These are phyloP conservation scores for Thaumetopoea pityocampa DNA, from an alignment of 1,140 invertebrate genomes.

Conservation along the genomic window DNA sequence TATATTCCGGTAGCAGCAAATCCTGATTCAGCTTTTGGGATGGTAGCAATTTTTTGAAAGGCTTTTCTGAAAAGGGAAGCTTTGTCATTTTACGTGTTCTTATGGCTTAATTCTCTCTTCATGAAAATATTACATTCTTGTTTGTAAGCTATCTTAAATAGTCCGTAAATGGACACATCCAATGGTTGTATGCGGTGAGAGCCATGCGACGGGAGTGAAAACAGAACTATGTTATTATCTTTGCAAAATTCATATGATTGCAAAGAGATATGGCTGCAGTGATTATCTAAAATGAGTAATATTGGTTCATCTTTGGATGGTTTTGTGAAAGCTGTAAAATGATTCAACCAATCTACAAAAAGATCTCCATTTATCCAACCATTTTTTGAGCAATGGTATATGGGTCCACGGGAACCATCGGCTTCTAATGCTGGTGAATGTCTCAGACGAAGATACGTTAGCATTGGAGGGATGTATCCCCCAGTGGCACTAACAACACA, in stretches of 20 bases:
- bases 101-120: conserved; percentile 23
- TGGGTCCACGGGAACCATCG: conserved; percentile 7
- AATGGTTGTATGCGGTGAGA: conserved; percentile 65
- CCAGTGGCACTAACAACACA: conserved; percentile 30
- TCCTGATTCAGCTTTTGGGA: conserved; percentile 19
- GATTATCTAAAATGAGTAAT: conserved; percentile 39
- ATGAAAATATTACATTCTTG: conserved; percentile 30
- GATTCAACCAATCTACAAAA: conserved; percentile 36
- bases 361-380: conserved; percentile 38
- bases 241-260: conserved; percentile 37
- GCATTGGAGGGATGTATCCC: conserved; percentile 35
- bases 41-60: conserved; percentile 18
- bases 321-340: conserved; percentile 31
- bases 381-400: conserved; percentile 23
- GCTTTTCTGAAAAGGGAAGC: conserved; percentile 25
- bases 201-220: conserved; percentile 11
- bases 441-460: conserved; percentile 41
- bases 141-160: conserved; percentile 57
- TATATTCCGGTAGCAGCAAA: conserved; percentile 22
- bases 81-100: conserved; percentile 22
- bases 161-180: conserved; percentile 59
- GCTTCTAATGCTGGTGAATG: conserved; percentile 1
- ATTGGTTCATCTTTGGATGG: conserved; percentile 27
- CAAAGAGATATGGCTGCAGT: conserved; percentile 37
- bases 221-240: conserved; percentile 15